Evolutionary conservation across 2,113 vertebrate species (phyloP), one percentile per base, ranked within the genome.

Genomic region (Lycocorax pyrrhopterus): DNA sequence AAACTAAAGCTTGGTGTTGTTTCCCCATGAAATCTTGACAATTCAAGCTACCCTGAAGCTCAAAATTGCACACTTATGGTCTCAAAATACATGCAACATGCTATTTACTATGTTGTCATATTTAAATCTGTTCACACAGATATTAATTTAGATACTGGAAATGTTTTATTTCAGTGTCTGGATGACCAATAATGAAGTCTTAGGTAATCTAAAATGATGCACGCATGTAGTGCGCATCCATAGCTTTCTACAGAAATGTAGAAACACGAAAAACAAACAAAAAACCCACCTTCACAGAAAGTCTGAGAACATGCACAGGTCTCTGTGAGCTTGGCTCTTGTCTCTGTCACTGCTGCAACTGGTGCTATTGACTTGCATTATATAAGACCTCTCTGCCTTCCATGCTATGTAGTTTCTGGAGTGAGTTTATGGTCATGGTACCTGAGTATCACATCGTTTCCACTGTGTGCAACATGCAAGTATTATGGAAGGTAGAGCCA

Each of bases 401-500:
- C 35, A 29, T 25, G n/a, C 49, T 47, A 3, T 30, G 11, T 35
- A 33, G 11, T 11, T 76, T 80, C 56, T 77, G 21, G 39, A 37
- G 20, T 60, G 25, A 73, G 12, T 33, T 86, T 7, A 12, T 32
- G 13, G 16, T 17, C 13, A 33, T 60, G 6, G 9, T 29, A 43
- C 8, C 23, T 44, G 37, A 56, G 18, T 44, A 44, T 37, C 52
- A 67, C 29, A 56, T 71, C 1, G 6, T 51, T 73, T 77, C 37
- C 41, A 73, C 32, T 35, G 13, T 7, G 19, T 74, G 44, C 16
- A 63, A 58, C 14, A 73, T 56, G 9, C 4, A 64, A 78, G 5
- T 6, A 11, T 21, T 30, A 20, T 0, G 0, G 14, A 55, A 60
- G 16, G 13, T 18, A 63, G 16, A 79, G 20, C 7, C 10, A 73